A percentile compares a stretch with the other conserved stretches of the same genome.
Conservation (phyloP, 2,888 invertebrate species). For the Macrosiphum euphorbiae region DNA sequence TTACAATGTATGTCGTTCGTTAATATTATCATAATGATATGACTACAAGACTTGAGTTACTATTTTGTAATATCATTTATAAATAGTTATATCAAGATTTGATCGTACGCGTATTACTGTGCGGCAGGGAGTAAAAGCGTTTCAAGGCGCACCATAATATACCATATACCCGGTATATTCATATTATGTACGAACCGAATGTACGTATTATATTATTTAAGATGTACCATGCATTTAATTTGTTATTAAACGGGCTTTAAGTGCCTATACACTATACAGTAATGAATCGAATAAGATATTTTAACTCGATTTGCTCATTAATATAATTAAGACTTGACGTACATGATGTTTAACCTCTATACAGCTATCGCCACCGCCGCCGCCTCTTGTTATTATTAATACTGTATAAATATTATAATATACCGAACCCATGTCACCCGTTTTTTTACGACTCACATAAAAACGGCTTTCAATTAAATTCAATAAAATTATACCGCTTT, state of each 20-base stretch:
- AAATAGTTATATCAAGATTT: background rate
- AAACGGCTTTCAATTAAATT: constrained; percentile 54
- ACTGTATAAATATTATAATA: constrained; percentile 7
- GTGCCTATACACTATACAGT: background rate
- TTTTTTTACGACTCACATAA: constrained; percentile 14
- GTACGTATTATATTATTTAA: background rate
- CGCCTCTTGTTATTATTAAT: background rate
- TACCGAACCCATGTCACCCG: background rate
- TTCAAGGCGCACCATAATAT: background rate
- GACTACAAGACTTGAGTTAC: background rate
- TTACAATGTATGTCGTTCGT: background rate
- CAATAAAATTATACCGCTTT: constrained; percentile 48
- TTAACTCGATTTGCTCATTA: background rate
- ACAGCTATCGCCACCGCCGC: background rate
- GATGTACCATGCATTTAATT: background rate
- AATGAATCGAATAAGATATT: background rate
- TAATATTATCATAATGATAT: background rate
- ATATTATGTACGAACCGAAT: background rate
- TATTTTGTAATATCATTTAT: background rate
- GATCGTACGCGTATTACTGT: background rate
- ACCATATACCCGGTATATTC: background rate
- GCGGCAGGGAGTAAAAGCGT: background rate
- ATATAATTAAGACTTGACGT: background rate
- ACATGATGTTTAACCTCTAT: background rate
- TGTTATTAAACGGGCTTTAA: background rate